Evolutionary conservation across 2,113 vertebrate genomes (phyloP).

Genomic region (Lophotis ruficrista): DNA sequence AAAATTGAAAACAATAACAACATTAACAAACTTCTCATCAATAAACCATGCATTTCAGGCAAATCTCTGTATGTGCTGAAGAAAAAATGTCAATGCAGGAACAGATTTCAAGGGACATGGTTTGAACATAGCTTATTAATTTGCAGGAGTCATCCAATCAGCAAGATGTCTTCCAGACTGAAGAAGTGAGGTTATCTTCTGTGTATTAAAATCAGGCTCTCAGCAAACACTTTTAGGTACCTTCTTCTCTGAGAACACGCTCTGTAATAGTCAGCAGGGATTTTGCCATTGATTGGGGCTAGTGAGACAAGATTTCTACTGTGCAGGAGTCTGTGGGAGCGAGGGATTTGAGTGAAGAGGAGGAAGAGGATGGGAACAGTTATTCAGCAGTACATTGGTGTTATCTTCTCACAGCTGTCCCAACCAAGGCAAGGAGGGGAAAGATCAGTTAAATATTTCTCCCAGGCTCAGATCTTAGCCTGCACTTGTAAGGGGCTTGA

Average conservation of each 20-base stretch:
- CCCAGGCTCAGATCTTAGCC: neutral
- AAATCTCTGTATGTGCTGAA: neutral
- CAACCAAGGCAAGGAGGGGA: neutral
- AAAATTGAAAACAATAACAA: neutral
- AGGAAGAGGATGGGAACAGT: neutral
- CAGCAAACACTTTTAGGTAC: neutral
- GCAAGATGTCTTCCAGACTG: neutral
- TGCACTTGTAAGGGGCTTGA: neutral
- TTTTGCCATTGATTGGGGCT: neutral
- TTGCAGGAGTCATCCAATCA: neutral
- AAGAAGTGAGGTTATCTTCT: neutral
- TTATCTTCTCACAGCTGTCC: neutral
- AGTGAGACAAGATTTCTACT: neutral
- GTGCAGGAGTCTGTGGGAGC: neutral
- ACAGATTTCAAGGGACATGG: neutral
- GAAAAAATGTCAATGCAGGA: neutral
- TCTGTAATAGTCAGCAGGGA: neutral
- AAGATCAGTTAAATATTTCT: neutral
- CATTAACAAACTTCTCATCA: neutral
- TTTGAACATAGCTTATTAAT: neutral
- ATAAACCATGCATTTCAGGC: neutral
- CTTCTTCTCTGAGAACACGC: neutral
- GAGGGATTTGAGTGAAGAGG: neutral
- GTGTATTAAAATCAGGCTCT: neutral
- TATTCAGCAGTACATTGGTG: neutral